Conservation (phyloP, 2,797 vertebrate genomes). For the Gastrophryne carolinensis region DNA sequence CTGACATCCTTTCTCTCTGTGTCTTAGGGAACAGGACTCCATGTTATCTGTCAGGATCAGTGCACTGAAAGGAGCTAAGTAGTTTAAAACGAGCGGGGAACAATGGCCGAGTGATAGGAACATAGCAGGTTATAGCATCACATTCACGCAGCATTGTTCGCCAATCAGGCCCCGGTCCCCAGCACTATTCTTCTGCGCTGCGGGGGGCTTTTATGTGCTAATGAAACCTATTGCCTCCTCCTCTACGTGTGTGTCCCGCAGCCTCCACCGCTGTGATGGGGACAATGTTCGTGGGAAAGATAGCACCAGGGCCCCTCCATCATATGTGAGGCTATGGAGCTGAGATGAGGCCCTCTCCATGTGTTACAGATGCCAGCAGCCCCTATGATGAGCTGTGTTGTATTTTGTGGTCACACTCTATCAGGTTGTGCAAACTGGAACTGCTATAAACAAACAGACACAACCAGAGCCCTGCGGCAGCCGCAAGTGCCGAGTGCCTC, state of each 20-base stretch:
- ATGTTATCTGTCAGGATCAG: slow-evolving; percentile 75
- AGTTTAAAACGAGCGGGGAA: slow-evolving; percentile 77
- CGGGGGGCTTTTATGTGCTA: slow-evolving; percentile 88
- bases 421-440: background rate
- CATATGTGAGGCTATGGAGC: background rate
- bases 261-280: slow-evolving; percentile 55
- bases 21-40: slow-evolving; percentile 67
- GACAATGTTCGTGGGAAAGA: slow-evolving; percentile 70
- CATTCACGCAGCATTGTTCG: slow-evolving; percentile 74
- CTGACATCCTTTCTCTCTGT: slow-evolving; percentile 58
- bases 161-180: slow-evolving; percentile 70
- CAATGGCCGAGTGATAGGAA: slow-evolving; percentile 76
- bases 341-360: background rate
- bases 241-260: slow-evolving; percentile 80
- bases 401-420: background rate
- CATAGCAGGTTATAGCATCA: slow-evolving; percentile 81
- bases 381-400: background rate
- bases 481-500: too few relatives aligned
- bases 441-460: background rate
- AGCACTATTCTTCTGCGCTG: slow-evolving; percentile 73
- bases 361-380: background rate
- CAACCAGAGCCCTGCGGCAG: too few relatives aligned
- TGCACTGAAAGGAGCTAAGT: slow-evolving; percentile 75
- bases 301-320: background rate
- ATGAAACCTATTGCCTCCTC: slow-evolving; percentile 84